Evolutionary conservation across 2,797 vertebrate genomes (phyloP).

Genomic region (Selene dorsalis): DNA sequence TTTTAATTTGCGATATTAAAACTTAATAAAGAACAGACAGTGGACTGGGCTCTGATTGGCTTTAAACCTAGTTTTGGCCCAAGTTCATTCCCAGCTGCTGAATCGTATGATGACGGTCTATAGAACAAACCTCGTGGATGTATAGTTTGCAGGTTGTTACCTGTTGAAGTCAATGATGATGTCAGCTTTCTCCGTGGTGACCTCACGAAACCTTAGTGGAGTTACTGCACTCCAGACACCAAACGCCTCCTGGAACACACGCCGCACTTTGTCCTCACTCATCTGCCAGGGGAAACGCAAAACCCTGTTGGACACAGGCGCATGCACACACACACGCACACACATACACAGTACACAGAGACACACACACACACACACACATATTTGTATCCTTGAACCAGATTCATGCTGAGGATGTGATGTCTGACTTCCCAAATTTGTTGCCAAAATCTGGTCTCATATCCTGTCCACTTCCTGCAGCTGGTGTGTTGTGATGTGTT

Average conservation of each 20-base stretch:
- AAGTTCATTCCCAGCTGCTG: neutral
- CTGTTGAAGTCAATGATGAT: constrained; percentile 92
- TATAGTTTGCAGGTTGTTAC: constrained; percentile 66
- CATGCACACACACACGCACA: constrained; percentile 1
- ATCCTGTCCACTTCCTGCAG: neutral
- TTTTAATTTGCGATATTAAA: too few relatives aligned
- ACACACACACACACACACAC: neutral
- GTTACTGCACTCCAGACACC: constrained; percentile 91
- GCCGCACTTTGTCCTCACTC: constrained; percentile 84
- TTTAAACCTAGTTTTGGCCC: too few relatives aligned
- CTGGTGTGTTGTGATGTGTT: neutral
- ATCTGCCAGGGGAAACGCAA: constrained; percentile 91
- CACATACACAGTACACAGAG: neutral
- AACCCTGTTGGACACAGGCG: constrained; percentile 81
- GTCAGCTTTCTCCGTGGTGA: constrained; percentile 86
- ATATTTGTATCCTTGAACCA: neutral
- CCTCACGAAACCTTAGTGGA: constrained; percentile 90
- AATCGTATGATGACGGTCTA: neutral
- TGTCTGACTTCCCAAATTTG: neutral
- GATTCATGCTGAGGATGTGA: neutral
- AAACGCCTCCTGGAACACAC: constrained; percentile 86
- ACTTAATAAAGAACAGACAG: neutral
- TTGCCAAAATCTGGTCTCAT: neutral
- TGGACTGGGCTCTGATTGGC: neutral
- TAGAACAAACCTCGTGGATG: neutral